phyloP scores from a whole-genome alignment of 2,888 invertebrate species.

The Amphipoea lucens region DNA sequence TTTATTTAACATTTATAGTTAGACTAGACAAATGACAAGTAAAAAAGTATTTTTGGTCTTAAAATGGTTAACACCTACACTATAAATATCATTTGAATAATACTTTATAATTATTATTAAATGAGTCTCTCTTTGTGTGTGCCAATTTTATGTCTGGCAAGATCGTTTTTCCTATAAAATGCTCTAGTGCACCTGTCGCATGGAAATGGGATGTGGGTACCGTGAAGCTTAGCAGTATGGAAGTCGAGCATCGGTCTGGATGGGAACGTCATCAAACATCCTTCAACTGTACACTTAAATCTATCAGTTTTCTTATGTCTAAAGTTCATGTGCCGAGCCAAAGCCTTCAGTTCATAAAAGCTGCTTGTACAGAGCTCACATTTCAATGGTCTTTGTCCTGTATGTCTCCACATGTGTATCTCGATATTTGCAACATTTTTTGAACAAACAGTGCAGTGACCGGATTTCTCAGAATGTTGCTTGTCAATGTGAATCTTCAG shows the following conservation, averaged over 20 bases:
- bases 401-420: slow-evolving; percentile 89
- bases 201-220: slow-evolving; percentile 78
- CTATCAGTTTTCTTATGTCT: slow-evolving; percentile 81
- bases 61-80: slow-evolving; percentile 11
- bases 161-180: slow-evolving; percentile 85
- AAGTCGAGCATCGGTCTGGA: slow-evolving; percentile 82
- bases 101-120: slow-evolving; percentile 29
- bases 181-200: slow-evolving; percentile 83
- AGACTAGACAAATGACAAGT: slow-evolving; percentile 48
- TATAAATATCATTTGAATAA: not conserved
- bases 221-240: slow-evolving; percentile 82
- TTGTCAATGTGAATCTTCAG: slow-evolving; percentile 88
- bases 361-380: slow-evolving; percentile 83
- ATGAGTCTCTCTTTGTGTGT: slow-evolving; percentile 81
- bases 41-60: slow-evolving; percentile 38
- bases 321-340: slow-evolving; percentile 83
- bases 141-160: slow-evolving; percentile 82
- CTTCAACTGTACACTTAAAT: slow-evolving; percentile 78
- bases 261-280: slow-evolving; percentile 80
- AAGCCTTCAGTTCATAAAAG: slow-evolving; percentile 78
- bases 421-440: slow-evolving; percentile 89
- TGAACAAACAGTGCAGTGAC: slow-evolving; percentile 86
- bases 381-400: slow-evolving; percentile 85
- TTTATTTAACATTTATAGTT: slow-evolving; percentile 16
- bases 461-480: slow-evolving; percentile 89